Base-by-base conservation (phyloP, 2,888 invertebrate species). In the Cylindroiulus punctatus region DNA sequence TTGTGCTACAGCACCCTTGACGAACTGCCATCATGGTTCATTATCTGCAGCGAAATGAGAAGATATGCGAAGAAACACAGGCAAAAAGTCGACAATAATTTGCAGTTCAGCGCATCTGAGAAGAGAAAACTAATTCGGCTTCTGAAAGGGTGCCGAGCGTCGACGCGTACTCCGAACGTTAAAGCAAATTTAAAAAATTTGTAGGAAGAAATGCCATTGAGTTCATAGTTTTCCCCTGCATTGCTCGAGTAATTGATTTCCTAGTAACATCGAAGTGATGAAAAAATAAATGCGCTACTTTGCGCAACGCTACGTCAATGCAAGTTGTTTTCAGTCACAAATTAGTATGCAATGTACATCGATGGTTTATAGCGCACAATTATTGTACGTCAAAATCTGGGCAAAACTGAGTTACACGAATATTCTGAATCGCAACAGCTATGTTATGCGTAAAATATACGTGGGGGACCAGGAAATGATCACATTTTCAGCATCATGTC, bases 11-110 rank as follows among this genome's bases (percentile, higher is more conserved):
- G 22, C 26, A 65, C n/a, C 17, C 12, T 7, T n/a, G 65, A 65
- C 26, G 65, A 5, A 65, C 65, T 22, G 22, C 22, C 22, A 12
- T 65, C 65, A 22, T 12, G 22, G 65, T 10, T 4, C 65, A 22
- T 65, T 65, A 65, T 65, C 26, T 65, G 17, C 30, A 76, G 76
- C 3, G 3, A 10, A 76, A 76, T 30, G 76, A 76, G 30, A 76
- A 76, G 26, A 76, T 76, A 26, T 30, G 14, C 76, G 30, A 30
- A 30, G 30, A 76, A 76, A 76, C 52, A 14, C 30, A 26, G 36
- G 65, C 65, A 8, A n/a, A 65, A 65, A 76, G 12, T 26, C 76
- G 30, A 30, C 76, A 76, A 65, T 65, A 65, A 76, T 76, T 76
- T 76, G 76, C 30, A 76, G 76, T 30, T 76, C 76, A 30, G 26